Evolutionary conservation across 2,113 vertebrate genomes (phyloP).

Genomic region (Notarius quadriscutis): DNA sequence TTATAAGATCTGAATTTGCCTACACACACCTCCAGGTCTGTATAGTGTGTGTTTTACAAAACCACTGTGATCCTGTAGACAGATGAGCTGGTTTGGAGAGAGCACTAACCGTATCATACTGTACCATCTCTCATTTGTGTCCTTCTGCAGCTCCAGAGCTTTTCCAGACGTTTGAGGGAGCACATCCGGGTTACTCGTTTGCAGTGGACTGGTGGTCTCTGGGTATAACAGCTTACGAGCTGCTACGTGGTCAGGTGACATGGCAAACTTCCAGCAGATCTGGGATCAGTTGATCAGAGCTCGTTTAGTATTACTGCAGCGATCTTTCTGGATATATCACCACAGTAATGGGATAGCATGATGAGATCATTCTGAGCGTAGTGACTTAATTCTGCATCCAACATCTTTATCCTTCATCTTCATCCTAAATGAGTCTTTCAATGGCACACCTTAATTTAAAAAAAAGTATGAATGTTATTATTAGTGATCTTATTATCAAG

Average conservation of each 20-base stretch:
- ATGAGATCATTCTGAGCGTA: neutral
- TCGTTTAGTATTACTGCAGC: neutral
- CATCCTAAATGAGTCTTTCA: neutral
- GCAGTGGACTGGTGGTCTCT: slow-evolving; percentile 83
- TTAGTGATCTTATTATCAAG: neutral
- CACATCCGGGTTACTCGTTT: slow-evolving; percentile 85
- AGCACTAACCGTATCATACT: neutral
- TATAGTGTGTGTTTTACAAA: neutral
- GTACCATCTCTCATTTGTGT: slow-evolving; percentile 18
- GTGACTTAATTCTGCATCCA: neutral
- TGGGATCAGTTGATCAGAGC: neutral
- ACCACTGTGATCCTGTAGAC: neutral
- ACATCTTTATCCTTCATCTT: neutral
- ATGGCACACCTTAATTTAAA: neutral
- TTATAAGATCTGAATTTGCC: neutral
- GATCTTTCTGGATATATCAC: neutral
- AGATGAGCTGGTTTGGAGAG: neutral
- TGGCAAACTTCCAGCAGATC: neutral
- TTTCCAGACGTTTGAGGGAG: slow-evolving; percentile 79
- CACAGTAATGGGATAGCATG: neutral
- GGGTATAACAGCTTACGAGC: slow-evolving; percentile 91
- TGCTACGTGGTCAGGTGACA: slow-evolving; percentile 87
- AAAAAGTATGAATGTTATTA: neutral
- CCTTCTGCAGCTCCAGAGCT: slow-evolving; percentile 87
- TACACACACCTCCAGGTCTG: neutral